Base-by-base conservation (phyloP, 1,140 invertebrate species). In the Schmidtea mediterranea region DNA sequence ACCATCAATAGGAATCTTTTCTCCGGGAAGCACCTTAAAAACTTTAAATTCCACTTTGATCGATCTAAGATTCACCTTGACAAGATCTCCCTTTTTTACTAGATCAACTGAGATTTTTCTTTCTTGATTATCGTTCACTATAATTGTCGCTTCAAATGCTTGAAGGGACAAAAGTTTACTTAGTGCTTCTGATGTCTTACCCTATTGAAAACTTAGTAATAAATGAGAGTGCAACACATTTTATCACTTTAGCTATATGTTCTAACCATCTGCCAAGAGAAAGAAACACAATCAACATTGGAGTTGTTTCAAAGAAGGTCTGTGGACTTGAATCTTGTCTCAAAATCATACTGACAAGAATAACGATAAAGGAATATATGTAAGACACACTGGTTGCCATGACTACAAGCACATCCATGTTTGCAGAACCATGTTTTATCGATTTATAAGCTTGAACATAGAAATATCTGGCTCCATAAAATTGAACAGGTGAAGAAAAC, bases 291-390 rank as follows among this genome's bases (percentile, higher is more conserved):
- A 97, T 69, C 39, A 98, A 68, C 92, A 98, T 98, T 0, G 90
- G 89, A 1, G 90, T 84, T 15, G 89, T 95, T 64, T 98, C 92
- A 66, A 98, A 98, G 63, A 98, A 97, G 3, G 90, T 97, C 57
- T 80, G 74, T 15, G 63, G 62, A 50, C 59, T 62, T 15, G 52
- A 50, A 12, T 49, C 15, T 46, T 60, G 57, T 18, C 53, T 43
- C 55, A 79, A 62, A n/a, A 73, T 65, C 68, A 92, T 81, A 0
- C 84, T 79, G 0, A 77, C 75, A 1, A 76, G 57, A 0, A 92
- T 72, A 40, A 92, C 81, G 3, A 73, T 68, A 2, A 87, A 67
- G 0, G 83, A 94, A 59, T 98, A 97, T 16, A 76, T 59, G 62
- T 95, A 98, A 23, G 84, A 82, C 51, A 97, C 87, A 9, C 80